Conservation (phyloP, 2,888 invertebrate genomes). For the Leptopterna dolabrata region DNA sequence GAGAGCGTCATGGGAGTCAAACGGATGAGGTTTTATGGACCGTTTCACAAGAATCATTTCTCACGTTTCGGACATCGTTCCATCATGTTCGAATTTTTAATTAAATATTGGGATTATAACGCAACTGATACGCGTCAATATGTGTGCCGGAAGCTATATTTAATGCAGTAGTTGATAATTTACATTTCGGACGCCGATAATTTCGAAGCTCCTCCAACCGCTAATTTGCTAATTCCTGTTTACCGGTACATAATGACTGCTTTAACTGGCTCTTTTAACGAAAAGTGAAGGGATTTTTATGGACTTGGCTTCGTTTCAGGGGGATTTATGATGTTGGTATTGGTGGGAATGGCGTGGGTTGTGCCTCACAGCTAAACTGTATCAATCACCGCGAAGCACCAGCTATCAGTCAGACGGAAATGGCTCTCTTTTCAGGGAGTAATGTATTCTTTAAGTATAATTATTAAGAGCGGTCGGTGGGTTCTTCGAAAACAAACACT, state of each 20-base stretch:
- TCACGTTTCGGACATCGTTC: neutral
- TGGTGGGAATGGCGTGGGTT: neutral
- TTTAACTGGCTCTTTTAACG: neutral
- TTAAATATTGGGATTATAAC: neutral
- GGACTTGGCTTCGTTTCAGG: neutral
- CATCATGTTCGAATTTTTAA: neutral
- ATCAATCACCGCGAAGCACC: neutral
- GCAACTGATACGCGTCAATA: neutral
- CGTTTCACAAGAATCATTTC: neutral
- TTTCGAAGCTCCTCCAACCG: neutral
- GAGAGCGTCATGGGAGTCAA: neutral
- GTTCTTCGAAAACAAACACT: neutral
- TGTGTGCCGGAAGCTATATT: neutral
- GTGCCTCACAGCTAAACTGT: neutral
- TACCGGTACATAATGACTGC: neutral
- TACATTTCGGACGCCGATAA: neutral
- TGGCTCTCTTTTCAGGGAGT: neutral
- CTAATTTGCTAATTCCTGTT: neutral
- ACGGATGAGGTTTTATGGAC: neutral
- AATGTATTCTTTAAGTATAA: neutral
- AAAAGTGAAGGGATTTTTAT: neutral
- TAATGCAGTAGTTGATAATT: neutral
- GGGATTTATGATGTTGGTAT: neutral
- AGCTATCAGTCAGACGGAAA: neutral
- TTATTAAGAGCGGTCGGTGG: neutral